Evolutionary conservation across 1,140 invertebrate genomes (phyloP).

Genomic region (Pseudomyrmex sp.): DNA sequence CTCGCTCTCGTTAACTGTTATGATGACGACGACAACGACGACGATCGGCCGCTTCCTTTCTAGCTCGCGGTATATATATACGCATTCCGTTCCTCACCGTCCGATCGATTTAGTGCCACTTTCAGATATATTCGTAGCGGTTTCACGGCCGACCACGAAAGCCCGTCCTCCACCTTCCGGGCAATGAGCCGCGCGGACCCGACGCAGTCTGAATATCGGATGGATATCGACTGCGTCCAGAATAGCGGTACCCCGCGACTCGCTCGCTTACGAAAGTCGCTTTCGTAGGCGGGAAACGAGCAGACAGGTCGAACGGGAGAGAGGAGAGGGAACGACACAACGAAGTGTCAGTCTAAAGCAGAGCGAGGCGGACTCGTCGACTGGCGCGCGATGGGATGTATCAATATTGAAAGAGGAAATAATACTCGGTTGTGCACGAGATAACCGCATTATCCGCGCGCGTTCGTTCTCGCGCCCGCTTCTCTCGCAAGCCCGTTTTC

Average conservation of each 20-base stretch:
- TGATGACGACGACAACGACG: slow-evolving; percentile 61
- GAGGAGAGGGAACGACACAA: slow-evolving; percentile 30
- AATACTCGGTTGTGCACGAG: slow-evolving; percentile 73
- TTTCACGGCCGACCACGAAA: slow-evolving; percentile 62
- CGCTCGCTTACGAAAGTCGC: slow-evolving; percentile 38
- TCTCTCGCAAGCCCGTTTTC: slow-evolving; percentile 3
- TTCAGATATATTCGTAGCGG: slow-evolving; percentile 72
- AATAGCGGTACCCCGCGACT: slow-evolving; percentile 74
- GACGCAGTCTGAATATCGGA: slow-evolving; percentile 71
- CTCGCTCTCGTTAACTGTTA: slow-evolving; percentile 62
- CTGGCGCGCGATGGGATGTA: slow-evolving; percentile 53
- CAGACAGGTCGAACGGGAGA: slow-evolving; percentile 3
- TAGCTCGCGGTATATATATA: background rate
- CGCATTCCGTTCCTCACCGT: background rate
- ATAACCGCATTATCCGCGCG: slow-evolving; percentile 76
- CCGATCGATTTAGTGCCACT: slow-evolving; percentile 76
- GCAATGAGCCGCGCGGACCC: slow-evolving; percentile 41
- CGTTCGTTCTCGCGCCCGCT: slow-evolving; percentile 44
- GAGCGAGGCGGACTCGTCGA: slow-evolving; percentile 18
- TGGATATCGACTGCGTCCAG: slow-evolving; percentile 68
- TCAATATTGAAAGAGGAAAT: slow-evolving; percentile 77
- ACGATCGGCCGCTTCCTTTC: slow-evolving; percentile 24
- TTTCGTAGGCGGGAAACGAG: slow-evolving; percentile 21
- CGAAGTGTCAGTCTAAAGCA: slow-evolving; percentile 42
- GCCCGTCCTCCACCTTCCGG: background rate